A percentile compares a stretch with the other conserved stretches of the same genome.
These are phyloP conservation scores for Parazoanthus atlanticus DNA, from an alignment of 92 coral and sea anemone species.

Conservation along the genomic window DNA sequence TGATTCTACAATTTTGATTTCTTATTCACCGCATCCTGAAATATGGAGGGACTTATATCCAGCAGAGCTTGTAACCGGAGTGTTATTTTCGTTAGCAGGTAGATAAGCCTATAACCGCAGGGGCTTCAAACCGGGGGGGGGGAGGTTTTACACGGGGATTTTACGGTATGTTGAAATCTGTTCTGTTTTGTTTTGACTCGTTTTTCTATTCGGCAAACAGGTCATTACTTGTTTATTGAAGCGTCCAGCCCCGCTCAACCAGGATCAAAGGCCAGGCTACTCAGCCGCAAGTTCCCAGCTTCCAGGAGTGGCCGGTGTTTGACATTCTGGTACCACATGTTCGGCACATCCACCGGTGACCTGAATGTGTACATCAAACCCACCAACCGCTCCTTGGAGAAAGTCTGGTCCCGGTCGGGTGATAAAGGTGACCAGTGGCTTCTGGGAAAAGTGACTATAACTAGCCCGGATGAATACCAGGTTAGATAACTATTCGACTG, in stretches of 20 bases:
- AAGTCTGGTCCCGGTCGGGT: slow-evolving; percentile 67
- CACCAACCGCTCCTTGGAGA: slow-evolving; percentile 31
- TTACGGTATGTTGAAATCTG: no score
- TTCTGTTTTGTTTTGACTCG: not conserved
- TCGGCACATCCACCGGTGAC: slow-evolving; percentile 67
- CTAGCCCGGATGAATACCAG: slow-evolving; percentile 52
- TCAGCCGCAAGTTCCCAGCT: slow-evolving; percentile 64
- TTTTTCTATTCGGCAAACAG: slow-evolving; percentile 36
- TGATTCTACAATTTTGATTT: no score
- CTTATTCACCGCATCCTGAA: no score
- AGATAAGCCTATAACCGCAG: no score
- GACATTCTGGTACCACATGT: slow-evolving; percentile 91
- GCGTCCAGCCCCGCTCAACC: slow-evolving; percentile 90
- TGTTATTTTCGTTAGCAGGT: no score
- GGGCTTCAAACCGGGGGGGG: no score
- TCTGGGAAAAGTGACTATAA: slow-evolving; percentile 52
- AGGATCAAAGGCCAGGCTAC: slow-evolving; percentile 79
- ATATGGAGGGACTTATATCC: no score
- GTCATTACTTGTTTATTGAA: slow-evolving; percentile 75
- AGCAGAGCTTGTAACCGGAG: no score
- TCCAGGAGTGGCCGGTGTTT: slow-evolving; percentile 68
- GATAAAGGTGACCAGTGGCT: slow-evolving; percentile 72
- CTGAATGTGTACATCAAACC: slow-evolving; percentile 59
- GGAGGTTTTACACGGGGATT: no score
- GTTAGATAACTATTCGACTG: slow-evolving; percentile 27